Evolutionary conservation across 1,140 invertebrate genomes (phyloP).

Genomic region (Drosophila pruinosa): DNA sequence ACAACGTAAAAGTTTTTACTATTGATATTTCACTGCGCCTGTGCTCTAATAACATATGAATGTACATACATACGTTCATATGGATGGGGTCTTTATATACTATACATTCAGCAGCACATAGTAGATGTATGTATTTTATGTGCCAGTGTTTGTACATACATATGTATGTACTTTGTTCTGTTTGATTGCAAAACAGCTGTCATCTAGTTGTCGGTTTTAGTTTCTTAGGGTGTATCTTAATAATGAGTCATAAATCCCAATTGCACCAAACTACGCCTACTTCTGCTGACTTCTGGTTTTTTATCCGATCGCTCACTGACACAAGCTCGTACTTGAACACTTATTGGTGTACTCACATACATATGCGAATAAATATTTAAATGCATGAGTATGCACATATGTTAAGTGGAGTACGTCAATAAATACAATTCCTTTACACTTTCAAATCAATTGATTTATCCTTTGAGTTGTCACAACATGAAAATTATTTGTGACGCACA

Average conservation of each 20-base stretch:
- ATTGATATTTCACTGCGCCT: conserved; percentile 49
- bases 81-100: background rate
- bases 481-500: conserved; percentile 53
- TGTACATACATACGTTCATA: conserved; percentile 7
- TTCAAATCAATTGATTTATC: conserved; percentile 10
- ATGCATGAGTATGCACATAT: conserved; percentile 21
- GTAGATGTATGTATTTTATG: conserved; percentile 4
- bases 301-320: conserved; percentile 50
- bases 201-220: conserved; percentile 32
- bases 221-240: conserved; percentile 69
- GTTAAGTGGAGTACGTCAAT: conserved; percentile 17
- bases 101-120: background rate
- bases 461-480: conserved; percentile 29
- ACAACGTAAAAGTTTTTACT: conserved; percentile 30
- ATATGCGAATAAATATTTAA: conserved; percentile 12
- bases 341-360: conserved; percentile 54
- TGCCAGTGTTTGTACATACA: conserved; percentile 24
- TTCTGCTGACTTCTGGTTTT: conserved; percentile 50
- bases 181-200: conserved; percentile 65
- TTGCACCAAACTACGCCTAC: conserved; percentile 59
- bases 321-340: conserved; percentile 30
- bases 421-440: conserved; percentile 13
- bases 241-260: conserved; percentile 72
- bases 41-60: conserved; percentile 37
- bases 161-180: conserved; percentile 6